Conservation (phyloP, 2,797 vertebrate species). For the Sebastes variabilis region DNA sequence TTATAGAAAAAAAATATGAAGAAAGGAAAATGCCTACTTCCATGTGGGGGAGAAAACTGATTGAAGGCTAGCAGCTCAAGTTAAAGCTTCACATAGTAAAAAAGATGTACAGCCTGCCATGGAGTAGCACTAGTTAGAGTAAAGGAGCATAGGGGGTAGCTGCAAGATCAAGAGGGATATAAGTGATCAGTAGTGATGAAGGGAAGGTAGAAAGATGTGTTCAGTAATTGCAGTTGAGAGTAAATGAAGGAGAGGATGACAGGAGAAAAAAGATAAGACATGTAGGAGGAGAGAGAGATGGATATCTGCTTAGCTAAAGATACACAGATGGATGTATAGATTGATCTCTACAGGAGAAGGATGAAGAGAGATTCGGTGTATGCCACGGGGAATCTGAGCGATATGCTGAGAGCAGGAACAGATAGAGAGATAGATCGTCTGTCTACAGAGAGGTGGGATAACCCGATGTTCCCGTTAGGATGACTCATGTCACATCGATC, state of each 20-base stretch:
- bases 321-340: constrained; percentile 29
- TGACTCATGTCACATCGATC: constrained; percentile 63
- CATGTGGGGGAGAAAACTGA: not conserved
- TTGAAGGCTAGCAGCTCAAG: not conserved
- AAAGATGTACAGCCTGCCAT: not conserved
- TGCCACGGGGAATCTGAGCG: constrained; percentile 19
- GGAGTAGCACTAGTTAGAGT: not conserved
- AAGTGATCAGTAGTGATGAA: constrained; percentile 1
- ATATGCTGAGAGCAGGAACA: constrained; percentile 14
- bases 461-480: constrained; percentile 36
- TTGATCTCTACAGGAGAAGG: constrained; percentile 26
- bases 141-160: not conserved
- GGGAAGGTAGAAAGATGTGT: not conserved
- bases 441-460: constrained; percentile 34
- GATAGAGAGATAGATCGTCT: constrained; percentile 19
- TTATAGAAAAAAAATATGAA: not conserved
- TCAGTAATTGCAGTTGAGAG: constrained; percentile 1
- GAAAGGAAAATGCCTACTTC: not conserved
- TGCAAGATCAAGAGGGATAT: constrained; percentile 6
- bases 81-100: not conserved
- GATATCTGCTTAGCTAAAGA: constrained; percentile 20
- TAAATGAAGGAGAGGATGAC: constrained; percentile 15
- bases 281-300: constrained; percentile 25
- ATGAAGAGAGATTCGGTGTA: constrained; percentile 6
- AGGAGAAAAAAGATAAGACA: constrained; percentile 14